phyloP scores from a whole-genome alignment of 2,888 invertebrate genomes.

The Capitulum mitella region DNA sequence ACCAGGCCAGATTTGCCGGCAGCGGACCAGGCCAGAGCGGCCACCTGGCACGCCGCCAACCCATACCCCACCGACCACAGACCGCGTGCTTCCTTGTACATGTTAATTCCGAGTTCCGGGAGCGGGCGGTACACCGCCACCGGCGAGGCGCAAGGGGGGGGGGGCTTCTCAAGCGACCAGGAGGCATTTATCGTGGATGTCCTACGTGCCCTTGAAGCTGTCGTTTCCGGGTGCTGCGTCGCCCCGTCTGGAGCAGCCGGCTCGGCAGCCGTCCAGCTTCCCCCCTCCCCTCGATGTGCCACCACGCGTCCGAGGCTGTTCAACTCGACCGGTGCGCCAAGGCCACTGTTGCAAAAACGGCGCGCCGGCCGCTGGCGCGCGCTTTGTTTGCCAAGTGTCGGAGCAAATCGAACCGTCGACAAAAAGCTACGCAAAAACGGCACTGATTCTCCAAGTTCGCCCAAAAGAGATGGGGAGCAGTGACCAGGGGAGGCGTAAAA shows the following conservation, averaged over 20 bases:
- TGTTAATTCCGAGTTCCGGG: not conserved
- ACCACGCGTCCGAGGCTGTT: not conserved
- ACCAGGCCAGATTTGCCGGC: no score
- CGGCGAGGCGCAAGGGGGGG: not conserved
- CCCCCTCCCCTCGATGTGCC: not conserved
- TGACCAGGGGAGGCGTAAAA: not conserved
- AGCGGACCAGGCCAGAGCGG: no score
- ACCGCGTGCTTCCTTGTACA: not conserved
- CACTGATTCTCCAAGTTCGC: not conserved
- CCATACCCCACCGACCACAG: not conserved
- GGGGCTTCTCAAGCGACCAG: not conserved
- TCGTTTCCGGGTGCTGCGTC: no score
- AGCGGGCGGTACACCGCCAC: not conserved
- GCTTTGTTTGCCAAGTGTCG: conserved; percentile 19
- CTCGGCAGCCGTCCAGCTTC: no score
- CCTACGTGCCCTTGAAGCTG: no score
- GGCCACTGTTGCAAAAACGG: conserved; percentile 10
- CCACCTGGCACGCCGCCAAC: not conserved
- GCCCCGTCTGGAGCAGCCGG: no score
- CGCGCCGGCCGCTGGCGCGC: conserved; percentile 8
- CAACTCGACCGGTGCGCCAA: not conserved
- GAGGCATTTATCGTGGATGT: no score
- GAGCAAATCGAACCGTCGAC: not conserved
- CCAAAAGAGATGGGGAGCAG: not conserved
- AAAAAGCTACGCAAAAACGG: not conserved